Evolutionary conservation across 2,113 vertebrate genomes (phyloP).

Genomic region (Vanacampus margaritifer): DNA sequence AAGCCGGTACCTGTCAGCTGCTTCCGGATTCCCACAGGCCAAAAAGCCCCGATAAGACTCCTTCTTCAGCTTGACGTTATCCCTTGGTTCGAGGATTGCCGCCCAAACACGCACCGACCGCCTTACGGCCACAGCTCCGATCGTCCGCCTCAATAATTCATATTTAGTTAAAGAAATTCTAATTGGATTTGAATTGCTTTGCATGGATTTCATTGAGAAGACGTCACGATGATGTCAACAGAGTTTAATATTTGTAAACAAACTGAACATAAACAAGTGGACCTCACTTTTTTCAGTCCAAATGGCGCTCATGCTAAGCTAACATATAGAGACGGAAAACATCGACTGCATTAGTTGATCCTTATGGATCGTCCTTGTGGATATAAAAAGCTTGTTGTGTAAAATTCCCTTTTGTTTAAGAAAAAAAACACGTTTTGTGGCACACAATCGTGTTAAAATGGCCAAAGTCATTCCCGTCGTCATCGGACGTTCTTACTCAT

Average conservation of each 20-base stretch:
- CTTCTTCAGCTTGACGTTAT: too few relatives aligned
- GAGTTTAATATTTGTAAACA: not conserved
- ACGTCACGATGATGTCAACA: not conserved
- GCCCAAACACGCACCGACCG: too few relatives aligned
- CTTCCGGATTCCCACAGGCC: too few relatives aligned
- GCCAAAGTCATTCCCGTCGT: not conserved
- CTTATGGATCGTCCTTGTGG: not conserved
- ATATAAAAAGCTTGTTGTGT: not conserved
- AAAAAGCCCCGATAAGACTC: too few relatives aligned
- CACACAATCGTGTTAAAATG: not conserved
- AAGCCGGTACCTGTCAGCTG: too few relatives aligned
- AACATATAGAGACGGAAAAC: not conserved
- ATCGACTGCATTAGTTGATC: not conserved
- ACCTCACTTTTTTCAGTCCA: not conserved
- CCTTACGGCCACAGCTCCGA: too few relatives aligned
- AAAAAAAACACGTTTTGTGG: not conserved
- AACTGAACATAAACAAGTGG: not conserved
- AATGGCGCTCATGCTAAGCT: not conserved
- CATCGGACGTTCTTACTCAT: not conserved
- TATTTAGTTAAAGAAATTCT: too few relatives aligned
- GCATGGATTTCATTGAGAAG: not conserved
- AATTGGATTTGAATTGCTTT: too few relatives aligned
- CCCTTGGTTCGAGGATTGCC: too few relatives aligned
- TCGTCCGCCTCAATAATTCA: too few relatives aligned
- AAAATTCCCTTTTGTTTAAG: not conserved